Evolutionary conservation across 2,113 vertebrate species (phyloP), one percentile per base, ranked within the genome.

Genomic region (Hippoglossus stenolepis): DNA sequence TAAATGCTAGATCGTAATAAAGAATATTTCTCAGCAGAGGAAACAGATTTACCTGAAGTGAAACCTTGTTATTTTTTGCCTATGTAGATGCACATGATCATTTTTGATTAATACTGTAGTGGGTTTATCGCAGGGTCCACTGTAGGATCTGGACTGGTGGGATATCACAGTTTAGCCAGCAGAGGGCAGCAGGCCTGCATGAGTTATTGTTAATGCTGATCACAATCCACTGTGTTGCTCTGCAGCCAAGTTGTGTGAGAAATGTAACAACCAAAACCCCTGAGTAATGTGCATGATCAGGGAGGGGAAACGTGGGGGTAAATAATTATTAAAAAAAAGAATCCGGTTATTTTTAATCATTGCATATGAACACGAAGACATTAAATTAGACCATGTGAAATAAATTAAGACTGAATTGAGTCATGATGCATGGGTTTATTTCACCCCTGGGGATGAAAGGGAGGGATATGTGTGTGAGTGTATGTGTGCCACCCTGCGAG

Each of bases 321-420:
- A 77, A 85, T 82, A 70, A n/a, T 53, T 6, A 53, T 4, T 12
- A 10, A 86, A 40, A 53, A 86, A 40, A 85, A 62, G n/a, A 67
- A 89, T 80, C 40, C 15, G 56, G 62, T 77, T 87, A 80, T 84
- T 87, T 79, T 83, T 73, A 70, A 80, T 80, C 45, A 66, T 54
- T 57, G 61, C 82, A 66, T 65, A 77, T 80, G 72, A 83, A 77
- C 71, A 85, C 49, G 10, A 67, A 71, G 43, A 75, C 75, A 80
- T 85, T 89, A 71, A 84, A 80, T 84, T 73, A 76, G 73, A 80
- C 64, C 80, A 78, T 87, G 65, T 49, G 17, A 84, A 82, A 85
- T 80, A 79, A 80, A 88, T 84, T 68, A 73, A 73, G 65, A 66
- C 80, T 86, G 74, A 87, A 88, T 82, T 80, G 75, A 79, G 64